Evolutionary conservation across 2,888 invertebrate genomes (phyloP), one percentile per base, ranked within the genome.

Genomic region (Pseudeuparius sepicola): DNA sequence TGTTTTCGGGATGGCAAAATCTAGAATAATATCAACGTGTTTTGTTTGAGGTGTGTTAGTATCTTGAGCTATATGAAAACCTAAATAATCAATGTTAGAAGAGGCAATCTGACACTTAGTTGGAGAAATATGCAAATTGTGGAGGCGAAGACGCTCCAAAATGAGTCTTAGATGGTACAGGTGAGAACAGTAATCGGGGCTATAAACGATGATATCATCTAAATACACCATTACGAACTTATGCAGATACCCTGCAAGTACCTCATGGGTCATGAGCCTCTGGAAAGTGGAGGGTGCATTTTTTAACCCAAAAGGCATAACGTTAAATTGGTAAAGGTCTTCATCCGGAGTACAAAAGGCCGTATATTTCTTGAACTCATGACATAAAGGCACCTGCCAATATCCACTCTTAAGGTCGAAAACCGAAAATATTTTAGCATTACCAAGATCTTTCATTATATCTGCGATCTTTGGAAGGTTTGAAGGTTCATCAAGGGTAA

Each of bases 171-270:
- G 20, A 20, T 20, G 20, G n/a, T n/a, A 20, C 20, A 7, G 20
- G 20, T 20, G 20, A 7, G 6, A 26, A 6, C 10, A 26, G 32
- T 16, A 10, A 15, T 6, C 12, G 5, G 9, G 17, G 9, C 15
- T 7, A 13, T 23, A 44, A 0, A 45, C 34, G 1, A 54, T 47
- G 2, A 55, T 49, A 28, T 55, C 52, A 17, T 55, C 54, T 2
- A 55, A 31, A 31, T 55, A 56, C 0, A 47, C 50, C 1, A 45
- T 14, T 13, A 44, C 43, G 26, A 36, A 46, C 2, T 43, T 11
- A 4, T 40, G 34, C 4, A 42, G 1, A 11, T 18, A 35, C 2
- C 28, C 32, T 4, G 25, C 20, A 4, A 44, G 15, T 9, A 43
- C 35, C 3, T 38, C 36, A n/a, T n/a, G n/a, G 14, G 13, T 14